Evolutionary conservation across 2,113 vertebrate species (phyloP), one percentile per base, ranked within the genome.

Genomic region (Pelodiscus sinensis): DNA sequence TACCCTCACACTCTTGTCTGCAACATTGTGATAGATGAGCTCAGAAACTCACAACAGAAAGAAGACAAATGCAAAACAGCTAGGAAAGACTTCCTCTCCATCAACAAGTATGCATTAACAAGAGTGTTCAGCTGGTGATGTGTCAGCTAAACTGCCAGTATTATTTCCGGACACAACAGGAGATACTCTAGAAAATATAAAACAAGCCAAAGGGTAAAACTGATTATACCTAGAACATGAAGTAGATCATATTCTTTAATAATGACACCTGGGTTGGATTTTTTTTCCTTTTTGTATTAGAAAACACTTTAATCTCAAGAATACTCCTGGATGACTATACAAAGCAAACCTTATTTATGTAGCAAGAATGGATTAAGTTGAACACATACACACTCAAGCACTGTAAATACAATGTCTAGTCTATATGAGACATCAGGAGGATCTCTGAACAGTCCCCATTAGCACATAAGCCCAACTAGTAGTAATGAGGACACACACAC

Each of bases 401-500:
- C 10, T 85, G 80, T 85, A 77, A 90, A 80, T 73, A 18, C 52
- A 93, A 93, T 94, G n/a, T 71, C 94, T 82, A 88, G 88, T 96
- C 60, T 85, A 1, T 65, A 58, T 35, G 83, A 79, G 90, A 83
- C 86, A 86, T 94, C 89, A 73, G 29, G 82, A 93, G 90, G 56
- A 81, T 91, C 86, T 73, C 65, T 86, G 56, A 44, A 58, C 92
- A 94, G 86, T 93, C 19, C 44, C 27, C 71, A 82, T 84, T 91
- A 97, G 38, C 51, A 75, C 7, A 56, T 82, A 96, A 96, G 19
- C 87, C 81, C 54, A 91, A 44, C 27, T 97, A 4, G 0, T 87
- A 89, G 79, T 89, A 96, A 96, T 96, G 87, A 92, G n/a, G 93
- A 93, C 79, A 94, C 29, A 94, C 29, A 84, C 56, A 96, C 95